Percentiles rank a stretch among this genome's conserved stretches.
These are phyloP conservation scores for Ceryle rudis DNA, from an alignment of 2,797 vertebrate species.

Conservation along the genomic window DNA sequence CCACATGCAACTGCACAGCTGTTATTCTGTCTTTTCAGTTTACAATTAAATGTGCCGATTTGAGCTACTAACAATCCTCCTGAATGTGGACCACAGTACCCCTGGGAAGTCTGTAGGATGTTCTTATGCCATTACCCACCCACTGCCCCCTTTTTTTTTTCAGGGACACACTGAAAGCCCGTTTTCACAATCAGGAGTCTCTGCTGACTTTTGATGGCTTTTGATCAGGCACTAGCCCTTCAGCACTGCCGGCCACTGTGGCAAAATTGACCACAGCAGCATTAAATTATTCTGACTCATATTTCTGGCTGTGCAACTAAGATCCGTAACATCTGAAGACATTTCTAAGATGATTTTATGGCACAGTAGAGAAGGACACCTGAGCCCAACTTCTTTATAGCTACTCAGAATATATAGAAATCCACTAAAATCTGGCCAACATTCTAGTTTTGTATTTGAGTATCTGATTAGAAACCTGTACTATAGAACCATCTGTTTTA, in stretches of 20 bases:
- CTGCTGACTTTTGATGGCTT: conserved; percentile 62
- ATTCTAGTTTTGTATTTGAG: neutral
- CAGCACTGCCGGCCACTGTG: conserved; percentile 49
- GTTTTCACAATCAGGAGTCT: neutral
- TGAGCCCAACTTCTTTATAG: conserved; percentile 26
- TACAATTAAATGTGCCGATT: conserved; percentile 14
- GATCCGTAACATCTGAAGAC: conserved; percentile 40
- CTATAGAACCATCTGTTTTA: neutral
- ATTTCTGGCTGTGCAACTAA: neutral
- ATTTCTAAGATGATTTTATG: conserved; percentile 1
- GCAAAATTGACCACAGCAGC: conserved; percentile 55
- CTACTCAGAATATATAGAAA: neutral
- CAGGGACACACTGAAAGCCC: conserved; percentile 5
- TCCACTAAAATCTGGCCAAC: neutral
- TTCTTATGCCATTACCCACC: neutral
- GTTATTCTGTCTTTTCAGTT: neutral
- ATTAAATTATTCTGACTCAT: conserved; percentile 66
- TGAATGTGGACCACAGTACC: neutral
- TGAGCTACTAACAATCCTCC: neutral
- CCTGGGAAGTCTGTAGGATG: conserved; percentile 7
- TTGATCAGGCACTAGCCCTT: conserved; percentile 65
- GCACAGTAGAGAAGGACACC: conserved; percentile 6
- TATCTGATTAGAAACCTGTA: conserved; percentile 3
- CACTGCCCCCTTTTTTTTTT: neutral
- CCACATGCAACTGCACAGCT: neutral